Evolutionary conservation across 2,113 vertebrate species (phyloP), one percentile per base, ranked within the genome.

Genomic region (Poeciliopsis occidentalis): DNA sequence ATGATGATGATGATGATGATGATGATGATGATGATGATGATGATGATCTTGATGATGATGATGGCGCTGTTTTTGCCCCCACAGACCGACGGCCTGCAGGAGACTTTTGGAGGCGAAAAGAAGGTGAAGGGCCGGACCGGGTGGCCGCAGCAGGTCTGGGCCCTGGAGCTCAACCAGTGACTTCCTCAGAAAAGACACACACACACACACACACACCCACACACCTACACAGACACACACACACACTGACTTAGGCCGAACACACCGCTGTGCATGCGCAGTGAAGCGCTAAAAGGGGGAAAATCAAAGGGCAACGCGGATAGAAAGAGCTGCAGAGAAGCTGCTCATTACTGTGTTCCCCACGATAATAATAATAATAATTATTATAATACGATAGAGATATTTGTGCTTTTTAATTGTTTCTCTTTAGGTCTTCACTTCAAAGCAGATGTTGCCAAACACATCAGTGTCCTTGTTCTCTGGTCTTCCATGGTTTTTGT

Each of bases 111-210:
- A 57, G 91, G 92, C 32, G 95, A 97, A 92, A 98, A 98, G 95
- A 96, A 95, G 92, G 94, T 94, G 86, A 98, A 97, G 85, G 97
- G 97, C 81, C 94, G 97, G 88, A 98, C 97, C 64, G 97, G 97
- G 29, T 98, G 97, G 97, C 97, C 97, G n/a, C 97, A 98, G 95
- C 97, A 98, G 92, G 97, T 98, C 88, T 98, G 97, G 97, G 97
- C 97, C 73, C 94, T 98, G 94, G 97, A 98, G 92, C 93, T 98
- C 78, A 98, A 97, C 87, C 97, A 96, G 89, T 98, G 94, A 97
- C 91, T 60, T 8, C 65, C 12, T 1, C 7, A 47, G 44, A 47
- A 73, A 0, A 62, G 69, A 76, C 74, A 74, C 79, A 67, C 62
- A 75, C 79, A 82, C 12, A 15, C 41, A 44, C 41, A 13, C 12